Percentiles rank a stretch among this genome's conserved stretches.
These are phyloP conservation scores for Pyrochroa serraticornis DNA, from an alignment of 2,888 invertebrate species.

Conservation along the genomic window DNA sequence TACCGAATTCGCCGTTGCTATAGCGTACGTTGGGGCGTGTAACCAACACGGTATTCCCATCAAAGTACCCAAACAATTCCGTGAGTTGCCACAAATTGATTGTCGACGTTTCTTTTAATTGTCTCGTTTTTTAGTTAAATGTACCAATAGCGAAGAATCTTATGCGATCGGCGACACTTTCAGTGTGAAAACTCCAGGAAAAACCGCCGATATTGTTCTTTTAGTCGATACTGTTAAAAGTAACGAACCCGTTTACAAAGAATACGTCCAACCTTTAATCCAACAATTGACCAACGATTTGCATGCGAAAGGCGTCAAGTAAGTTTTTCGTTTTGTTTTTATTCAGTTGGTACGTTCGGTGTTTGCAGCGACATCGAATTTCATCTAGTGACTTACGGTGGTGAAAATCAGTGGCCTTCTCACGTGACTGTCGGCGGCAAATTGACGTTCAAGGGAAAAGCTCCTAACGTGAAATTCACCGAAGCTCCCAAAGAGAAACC, in stretches of 20 bases:
- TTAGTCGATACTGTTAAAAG: slow-evolving; percentile 71
- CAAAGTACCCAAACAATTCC: slow-evolving; percentile 69
- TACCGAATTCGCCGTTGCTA: slow-evolving; percentile 70
- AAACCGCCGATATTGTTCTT: slow-evolving; percentile 81
- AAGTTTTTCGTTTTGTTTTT: slow-evolving; percentile 50
- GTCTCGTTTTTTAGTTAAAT: too few relatives aligned
- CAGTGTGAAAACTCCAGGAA: slow-evolving; percentile 70
- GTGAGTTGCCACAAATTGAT: too few relatives aligned
- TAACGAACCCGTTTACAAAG: slow-evolving; percentile 70
- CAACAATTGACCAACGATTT: slow-evolving; percentile 65
- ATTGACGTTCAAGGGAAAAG: slow-evolving; percentile 61
- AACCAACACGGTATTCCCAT: slow-evolving; percentile 65
- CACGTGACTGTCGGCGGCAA: slow-evolving; percentile 61
- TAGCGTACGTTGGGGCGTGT: slow-evolving; percentile 74
- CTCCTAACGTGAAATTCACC: slow-evolving; percentile 54
- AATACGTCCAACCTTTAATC: slow-evolving; percentile 67
- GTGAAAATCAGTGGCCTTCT: slow-evolving; percentile 62
- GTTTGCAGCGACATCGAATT: slow-evolving; percentile 63
- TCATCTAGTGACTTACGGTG: slow-evolving; percentile 66
- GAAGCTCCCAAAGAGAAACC: slow-evolving; percentile 39
- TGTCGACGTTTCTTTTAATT: too few relatives aligned
- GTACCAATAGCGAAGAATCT: slow-evolving; percentile 57
- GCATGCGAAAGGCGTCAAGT: slow-evolving; percentile 68
- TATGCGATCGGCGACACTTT: slow-evolving; percentile 67
- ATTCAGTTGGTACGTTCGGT: too few relatives aligned